These are phyloP conservation scores for Maniola jurtina DNA, from an alignment of 1,140 invertebrate genomes.

Conservation along the genomic window DNA sequence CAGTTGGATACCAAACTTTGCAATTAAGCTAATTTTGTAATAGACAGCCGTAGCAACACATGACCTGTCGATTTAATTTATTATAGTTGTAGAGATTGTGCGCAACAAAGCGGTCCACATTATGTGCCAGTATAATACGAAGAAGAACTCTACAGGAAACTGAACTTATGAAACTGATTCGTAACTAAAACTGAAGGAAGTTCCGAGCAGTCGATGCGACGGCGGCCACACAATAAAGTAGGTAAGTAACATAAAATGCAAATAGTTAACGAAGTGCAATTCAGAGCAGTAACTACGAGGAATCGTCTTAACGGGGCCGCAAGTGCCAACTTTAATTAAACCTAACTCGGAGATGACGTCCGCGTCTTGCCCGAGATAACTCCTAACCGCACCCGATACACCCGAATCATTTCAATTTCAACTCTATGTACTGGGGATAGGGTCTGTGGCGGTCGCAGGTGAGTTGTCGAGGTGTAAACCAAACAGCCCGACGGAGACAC, in stretches of 20 bases:
- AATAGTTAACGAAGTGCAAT: slow-evolving; percentile 60
- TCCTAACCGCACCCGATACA: slow-evolving; percentile 27
- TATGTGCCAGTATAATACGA: no score
- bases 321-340: slow-evolving; percentile 66
- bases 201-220: background rate
- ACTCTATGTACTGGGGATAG: slow-evolving; percentile 29
- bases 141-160: no score
- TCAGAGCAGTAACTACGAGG: slow-evolving; percentile 37
- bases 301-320: slow-evolving; percentile 52
- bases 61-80: no score
- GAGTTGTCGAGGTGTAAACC: background rate
- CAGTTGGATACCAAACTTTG: no score
- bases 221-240: background rate
- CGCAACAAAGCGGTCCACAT: no score
- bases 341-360: slow-evolving; percentile 66
- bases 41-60: no score
- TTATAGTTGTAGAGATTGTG: no score
- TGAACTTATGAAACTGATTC: no score
- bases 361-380: slow-evolving; percentile 60
- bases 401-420: slow-evolving; percentile 15
- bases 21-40: no score
- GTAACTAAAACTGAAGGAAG: no score
- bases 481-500: background rate
- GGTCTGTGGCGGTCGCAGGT: slow-evolving; percentile 7
- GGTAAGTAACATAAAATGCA: slow-evolving; percentile 52